These are phyloP conservation scores for Copidosoma floridanum DNA, from an alignment of 1,140 invertebrate genomes.

Conservation along the genomic window DNA sequence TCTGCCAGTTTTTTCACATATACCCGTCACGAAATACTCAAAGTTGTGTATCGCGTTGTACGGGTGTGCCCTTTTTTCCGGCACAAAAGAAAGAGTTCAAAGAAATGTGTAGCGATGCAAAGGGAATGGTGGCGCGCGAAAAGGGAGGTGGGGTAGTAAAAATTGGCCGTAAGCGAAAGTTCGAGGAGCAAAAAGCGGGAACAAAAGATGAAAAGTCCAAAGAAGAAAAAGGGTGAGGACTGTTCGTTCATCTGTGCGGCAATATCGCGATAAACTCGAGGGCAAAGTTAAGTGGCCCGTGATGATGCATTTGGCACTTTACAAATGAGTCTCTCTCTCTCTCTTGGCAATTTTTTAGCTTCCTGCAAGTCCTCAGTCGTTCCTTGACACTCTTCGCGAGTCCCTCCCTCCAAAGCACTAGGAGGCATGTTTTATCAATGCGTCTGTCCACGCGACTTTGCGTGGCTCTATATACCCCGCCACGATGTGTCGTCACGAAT, in stretches of 20 bases:
- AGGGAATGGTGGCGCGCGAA: background rate
- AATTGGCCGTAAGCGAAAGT: slow-evolving; percentile 14
- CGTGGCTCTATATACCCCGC: too few species aligned
- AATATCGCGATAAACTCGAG: slow-evolving; percentile 17
- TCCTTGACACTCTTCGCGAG: slow-evolving; percentile 5
- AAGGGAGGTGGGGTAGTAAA: slow-evolving; percentile 1
- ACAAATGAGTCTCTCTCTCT: slow-evolving; percentile 16
- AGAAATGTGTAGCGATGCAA: background rate
- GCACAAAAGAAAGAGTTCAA: background rate
- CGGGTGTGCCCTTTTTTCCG: background rate
- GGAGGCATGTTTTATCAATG: slow-evolving; percentile 25
- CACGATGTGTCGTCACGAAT: too few species aligned
- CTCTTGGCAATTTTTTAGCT: too few species aligned
- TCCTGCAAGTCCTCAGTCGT: background rate
- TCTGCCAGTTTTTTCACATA: too few species aligned
- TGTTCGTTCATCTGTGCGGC: slow-evolving; percentile 19
- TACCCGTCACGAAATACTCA: too few species aligned
- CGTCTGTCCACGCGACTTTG: too few species aligned
- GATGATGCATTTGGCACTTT: slow-evolving; percentile 28
- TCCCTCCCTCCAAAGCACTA: background rate
- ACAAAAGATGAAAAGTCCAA: background rate
- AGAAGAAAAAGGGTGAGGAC: background rate
- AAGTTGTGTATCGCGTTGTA: too few species aligned
- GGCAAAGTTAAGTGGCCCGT: slow-evolving; percentile 18
- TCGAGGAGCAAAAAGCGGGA: slow-evolving; percentile 7